Evolutionary conservation across 2,888 invertebrate genomes (phyloP).

Genomic region (Charanyca ferruginea): DNA sequence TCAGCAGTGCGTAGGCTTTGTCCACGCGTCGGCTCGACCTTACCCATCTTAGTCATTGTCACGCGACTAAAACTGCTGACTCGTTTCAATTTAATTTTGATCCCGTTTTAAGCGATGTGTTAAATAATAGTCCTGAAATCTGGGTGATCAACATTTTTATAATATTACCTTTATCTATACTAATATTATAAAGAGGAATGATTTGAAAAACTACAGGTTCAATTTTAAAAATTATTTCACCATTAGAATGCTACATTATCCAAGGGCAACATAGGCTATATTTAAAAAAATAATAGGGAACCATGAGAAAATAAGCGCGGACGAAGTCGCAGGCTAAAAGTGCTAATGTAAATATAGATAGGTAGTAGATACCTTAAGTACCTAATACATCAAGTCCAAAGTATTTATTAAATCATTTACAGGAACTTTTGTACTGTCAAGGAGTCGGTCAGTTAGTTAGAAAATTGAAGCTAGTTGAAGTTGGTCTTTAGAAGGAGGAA

Average conservation of each 20-base stretch:
- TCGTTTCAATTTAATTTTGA: slow-evolving; percentile 51
- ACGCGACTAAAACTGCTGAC: slow-evolving; percentile 42
- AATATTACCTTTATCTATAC: no score
- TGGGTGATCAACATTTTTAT: slow-evolving; percentile 11
- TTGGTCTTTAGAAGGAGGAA: not conserved
- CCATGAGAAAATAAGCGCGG: no score
- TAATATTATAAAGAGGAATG: no score
- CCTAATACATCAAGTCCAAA: not conserved
- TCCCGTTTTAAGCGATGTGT: slow-evolving; percentile 18
- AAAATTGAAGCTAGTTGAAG: no score
- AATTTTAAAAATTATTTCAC: no score
- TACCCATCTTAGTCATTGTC: slow-evolving; percentile 28
- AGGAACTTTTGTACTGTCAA: not conserved
- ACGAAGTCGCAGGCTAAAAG: no score
- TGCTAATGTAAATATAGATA: no score
- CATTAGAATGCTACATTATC: no score
- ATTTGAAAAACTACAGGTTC: no score
- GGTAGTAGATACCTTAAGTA: no score
- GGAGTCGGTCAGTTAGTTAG: not conserved
- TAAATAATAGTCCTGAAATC: slow-evolving; percentile 2
- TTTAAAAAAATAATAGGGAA: no score
- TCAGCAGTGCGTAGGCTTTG: slow-evolving; percentile 27
- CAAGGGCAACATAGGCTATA: no score
- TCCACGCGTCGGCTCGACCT: slow-evolving; percentile 24
- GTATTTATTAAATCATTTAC: not conserved